These are phyloP conservation scores for Upupa epops DNA, from an alignment of 2,113 vertebrate species.

Conservation along the genomic window DNA sequence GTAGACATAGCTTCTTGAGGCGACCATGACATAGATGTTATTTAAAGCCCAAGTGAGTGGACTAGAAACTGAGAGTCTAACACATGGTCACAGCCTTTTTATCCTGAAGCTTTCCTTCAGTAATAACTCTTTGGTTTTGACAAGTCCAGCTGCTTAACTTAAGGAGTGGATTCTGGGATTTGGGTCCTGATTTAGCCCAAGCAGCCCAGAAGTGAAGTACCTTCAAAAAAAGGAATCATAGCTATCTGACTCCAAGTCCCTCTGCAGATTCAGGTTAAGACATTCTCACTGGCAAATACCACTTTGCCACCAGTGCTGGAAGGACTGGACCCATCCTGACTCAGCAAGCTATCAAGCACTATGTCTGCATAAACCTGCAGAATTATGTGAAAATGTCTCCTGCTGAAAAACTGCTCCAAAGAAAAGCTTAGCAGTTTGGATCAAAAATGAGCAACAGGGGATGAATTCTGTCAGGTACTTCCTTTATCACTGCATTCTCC, in stretches of 20 bases:
- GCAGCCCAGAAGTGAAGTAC: not conserved
- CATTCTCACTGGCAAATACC: not conserved
- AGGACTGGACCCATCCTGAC: not conserved
- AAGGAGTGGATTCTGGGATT: not conserved
- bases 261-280: not conserved
- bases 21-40: rapidly evolving
- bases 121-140: not conserved
- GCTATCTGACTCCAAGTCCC: not conserved
- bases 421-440: not conserved
- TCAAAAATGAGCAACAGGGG: not conserved
- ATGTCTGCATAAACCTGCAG: not conserved
- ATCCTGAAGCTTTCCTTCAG: not conserved
- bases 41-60: not conserved
- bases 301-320: not conserved
- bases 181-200: not conserved
- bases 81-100: not conserved
- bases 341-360: not conserved
- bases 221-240: not conserved
- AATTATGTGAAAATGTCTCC: rapidly evolving
- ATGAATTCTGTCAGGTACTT: not conserved
- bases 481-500: not conserved
- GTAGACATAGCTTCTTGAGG: not conserved
- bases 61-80: not conserved
- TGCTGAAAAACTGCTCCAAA: not conserved
- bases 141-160: not conserved